Base-by-base conservation (phyloP, 1,140 invertebrate species). In the Galleria mellonella region DNA sequence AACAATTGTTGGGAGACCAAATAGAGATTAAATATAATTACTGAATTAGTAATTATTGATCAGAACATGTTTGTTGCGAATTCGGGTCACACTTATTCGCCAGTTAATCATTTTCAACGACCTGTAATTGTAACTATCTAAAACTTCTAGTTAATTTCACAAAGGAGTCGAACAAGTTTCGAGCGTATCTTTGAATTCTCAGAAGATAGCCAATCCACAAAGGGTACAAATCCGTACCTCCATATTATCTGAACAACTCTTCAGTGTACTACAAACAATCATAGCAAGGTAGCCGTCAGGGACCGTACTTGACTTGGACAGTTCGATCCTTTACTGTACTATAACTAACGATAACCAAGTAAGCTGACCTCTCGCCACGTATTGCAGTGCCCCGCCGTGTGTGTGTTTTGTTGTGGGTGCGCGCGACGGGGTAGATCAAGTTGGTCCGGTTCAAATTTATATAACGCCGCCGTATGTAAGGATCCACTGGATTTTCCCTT, bases 401-500 rank as follows among this genome's bases (percentile, higher is more conserved):
- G 6, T 23, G 9, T 15, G 7, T 4, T 15, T 37, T 14, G 8
- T 6, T 13, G 1, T 6, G 9, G 2, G 7, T 11, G 15, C 2
- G 14, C 9, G 39, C 14, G 32, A 15, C 9, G 32, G 5, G 15
- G 39, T 2, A 30, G 52, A 10, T 11, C 40, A 39, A 29, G 1
- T 46, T 33, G 38, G 9, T 29, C 1, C 35, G 43, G 52, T 36
- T 33, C 41, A 48, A 54, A 42, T 52, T 65, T 62, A 58, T 63
- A 60, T 47, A 51, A 59, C 40, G 41, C 33, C 29, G 32, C 43
- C 32, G 44, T n/a, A 51, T 36, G 42, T 38, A 47, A 48, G 47
- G 39, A 36, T 43, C 43, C 39, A 31, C 27, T 44, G 51, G 46
- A 51, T 57, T 57, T 51, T 51, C 47, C 51, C 50, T 61, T 56